A percentile compares a stretch with the other conserved stretches of the same genome.
Conservation (phyloP, 1,140 invertebrate genomes). For the Sycophaga agraensis region DNA sequence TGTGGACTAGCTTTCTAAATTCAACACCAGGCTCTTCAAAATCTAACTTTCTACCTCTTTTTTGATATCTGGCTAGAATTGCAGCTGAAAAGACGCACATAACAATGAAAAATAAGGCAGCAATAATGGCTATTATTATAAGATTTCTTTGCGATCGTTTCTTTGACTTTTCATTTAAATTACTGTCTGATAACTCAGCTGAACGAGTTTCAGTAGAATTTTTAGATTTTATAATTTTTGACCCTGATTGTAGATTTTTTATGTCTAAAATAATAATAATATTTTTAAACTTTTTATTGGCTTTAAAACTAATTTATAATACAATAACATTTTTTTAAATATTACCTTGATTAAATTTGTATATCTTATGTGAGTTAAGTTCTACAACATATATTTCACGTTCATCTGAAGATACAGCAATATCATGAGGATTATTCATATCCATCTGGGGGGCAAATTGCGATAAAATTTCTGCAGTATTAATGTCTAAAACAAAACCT, state of each 20-base stretch:
- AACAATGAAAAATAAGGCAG: conserved; percentile 43
- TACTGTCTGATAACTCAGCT: not conserved
- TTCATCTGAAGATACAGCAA: conserved; percentile 69
- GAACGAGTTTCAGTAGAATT: conserved; percentile 9
- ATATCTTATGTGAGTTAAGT: conserved; percentile 65
- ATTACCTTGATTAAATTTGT: conserved; percentile 63
- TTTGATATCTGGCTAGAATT: conserved; percentile 48
- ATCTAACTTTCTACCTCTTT: conserved; percentile 50
- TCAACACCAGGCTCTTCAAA: conserved; percentile 44
- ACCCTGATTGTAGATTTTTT: conserved; percentile 7
- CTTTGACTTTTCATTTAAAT: not conserved
- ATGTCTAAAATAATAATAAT: conserved; percentile 18
- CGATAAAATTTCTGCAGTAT: conserved; percentile 60
- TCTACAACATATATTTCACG: conserved; percentile 74
- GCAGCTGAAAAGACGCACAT: conserved; percentile 46
- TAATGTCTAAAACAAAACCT: conserved; percentile 70
- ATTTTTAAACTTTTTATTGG: too few relatives aligned
- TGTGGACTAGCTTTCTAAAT: conserved; percentile 49
- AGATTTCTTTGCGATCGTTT: conserved; percentile 15
- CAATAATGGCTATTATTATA: conserved; percentile 28
- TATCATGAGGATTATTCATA: conserved; percentile 74
- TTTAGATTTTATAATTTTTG: conserved; percentile 7
- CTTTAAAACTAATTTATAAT: too few relatives aligned
- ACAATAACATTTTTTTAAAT: not conserved
- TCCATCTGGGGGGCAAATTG: conserved; percentile 64